phyloP scores from a whole-genome alignment of 2,797 vertebrate species.

The Aplochiton taeniatus region DNA sequence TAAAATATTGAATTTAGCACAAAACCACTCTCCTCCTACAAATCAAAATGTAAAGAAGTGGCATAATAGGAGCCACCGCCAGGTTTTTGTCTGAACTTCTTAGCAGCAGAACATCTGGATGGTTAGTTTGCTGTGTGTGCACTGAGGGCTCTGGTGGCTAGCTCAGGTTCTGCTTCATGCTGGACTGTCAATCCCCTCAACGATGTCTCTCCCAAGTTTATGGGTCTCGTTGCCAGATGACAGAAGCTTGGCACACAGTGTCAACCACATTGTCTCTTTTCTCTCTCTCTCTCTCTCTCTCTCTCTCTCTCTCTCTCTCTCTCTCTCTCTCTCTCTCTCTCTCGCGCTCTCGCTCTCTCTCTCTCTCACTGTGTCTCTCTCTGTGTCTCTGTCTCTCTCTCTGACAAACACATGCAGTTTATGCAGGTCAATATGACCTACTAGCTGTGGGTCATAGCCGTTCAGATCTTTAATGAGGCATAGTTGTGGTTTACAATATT shows the following conservation, averaged over 20 bases:
- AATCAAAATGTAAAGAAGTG: constrained; percentile 19
- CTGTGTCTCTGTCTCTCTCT: constrained; percentile 22
- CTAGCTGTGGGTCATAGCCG: neutral
- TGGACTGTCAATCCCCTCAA: constrained; percentile 47
- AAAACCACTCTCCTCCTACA: neutral
- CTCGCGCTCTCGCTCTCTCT: constrained; percentile 27
- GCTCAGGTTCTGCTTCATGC: constrained; percentile 50
- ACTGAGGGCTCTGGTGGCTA: constrained; percentile 49
- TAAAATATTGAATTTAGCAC: neutral
- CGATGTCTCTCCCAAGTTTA: constrained; percentile 48
- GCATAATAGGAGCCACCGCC: neutral
- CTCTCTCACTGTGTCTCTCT: constrained; percentile 24
- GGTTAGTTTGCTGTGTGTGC: constrained; percentile 46
- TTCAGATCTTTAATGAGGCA: constrained; percentile 31
- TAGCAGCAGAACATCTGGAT: constrained; percentile 41
- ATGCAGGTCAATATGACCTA: constrained; percentile 55
- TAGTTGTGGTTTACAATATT: constrained; percentile 35
- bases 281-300: constrained; percentile 26
- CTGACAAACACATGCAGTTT: too few species aligned
- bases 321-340: constrained; percentile 24
- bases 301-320: constrained; percentile 33
- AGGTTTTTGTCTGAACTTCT: too few species aligned
- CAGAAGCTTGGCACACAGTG: constrained; percentile 49
- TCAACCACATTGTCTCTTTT: constrained; percentile 21
- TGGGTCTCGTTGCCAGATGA: constrained; percentile 43